phyloP scores from a whole-genome alignment of 2,113 vertebrate species.

The Salvelinus namaycush region DNA sequence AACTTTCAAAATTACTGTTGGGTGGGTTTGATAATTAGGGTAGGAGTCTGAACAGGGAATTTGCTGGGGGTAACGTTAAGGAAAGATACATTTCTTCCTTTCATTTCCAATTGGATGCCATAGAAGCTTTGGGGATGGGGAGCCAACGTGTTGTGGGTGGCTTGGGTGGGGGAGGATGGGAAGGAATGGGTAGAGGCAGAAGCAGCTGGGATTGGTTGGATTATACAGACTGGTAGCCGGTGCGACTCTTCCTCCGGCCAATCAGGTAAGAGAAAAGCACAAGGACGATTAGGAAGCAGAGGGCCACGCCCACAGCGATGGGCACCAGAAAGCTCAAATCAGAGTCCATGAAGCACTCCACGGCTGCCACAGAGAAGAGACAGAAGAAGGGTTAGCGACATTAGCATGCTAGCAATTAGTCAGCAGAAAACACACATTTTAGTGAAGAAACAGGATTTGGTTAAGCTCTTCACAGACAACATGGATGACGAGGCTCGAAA shows the following conservation, averaged over 20 bases:
- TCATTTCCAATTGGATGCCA: neutral
- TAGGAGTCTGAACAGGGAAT: slow-evolving; percentile 20
- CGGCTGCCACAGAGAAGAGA: slow-evolving; percentile 78
- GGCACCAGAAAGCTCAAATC: slow-evolving; percentile 98
- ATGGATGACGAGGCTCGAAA: neutral
- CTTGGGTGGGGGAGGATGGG: neutral
- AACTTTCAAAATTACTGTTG: slow-evolving; percentile 4
- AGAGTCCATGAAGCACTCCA: slow-evolving; percentile 95
- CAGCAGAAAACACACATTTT: neutral
- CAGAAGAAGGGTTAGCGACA: slow-evolving; percentile 43
- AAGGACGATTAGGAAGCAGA: slow-evolving; percentile 94
- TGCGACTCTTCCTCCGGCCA: slow-evolving; percentile 92
- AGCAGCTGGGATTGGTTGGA: slow-evolving; percentile 19
- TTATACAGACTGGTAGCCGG: slow-evolving; percentile 94
- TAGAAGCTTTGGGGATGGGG: slow-evolving; percentile 16
- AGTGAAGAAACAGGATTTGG: neutral
- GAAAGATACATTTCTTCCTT: neutral
- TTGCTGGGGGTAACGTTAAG: slow-evolving; percentile 24
- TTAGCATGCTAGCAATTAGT: neutral
- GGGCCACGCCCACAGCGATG: slow-evolving; percentile 88
- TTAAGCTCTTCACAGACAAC: slow-evolving; percentile 5
- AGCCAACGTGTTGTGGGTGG: slow-evolving; percentile 1
- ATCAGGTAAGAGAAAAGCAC: slow-evolving; percentile 94
- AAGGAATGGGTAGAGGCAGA: slow-evolving; percentile 13
- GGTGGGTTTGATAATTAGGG: neutral